phyloP scores from a whole-genome alignment of 2,888 invertebrate species.

The Cyaniris semiargus region DNA sequence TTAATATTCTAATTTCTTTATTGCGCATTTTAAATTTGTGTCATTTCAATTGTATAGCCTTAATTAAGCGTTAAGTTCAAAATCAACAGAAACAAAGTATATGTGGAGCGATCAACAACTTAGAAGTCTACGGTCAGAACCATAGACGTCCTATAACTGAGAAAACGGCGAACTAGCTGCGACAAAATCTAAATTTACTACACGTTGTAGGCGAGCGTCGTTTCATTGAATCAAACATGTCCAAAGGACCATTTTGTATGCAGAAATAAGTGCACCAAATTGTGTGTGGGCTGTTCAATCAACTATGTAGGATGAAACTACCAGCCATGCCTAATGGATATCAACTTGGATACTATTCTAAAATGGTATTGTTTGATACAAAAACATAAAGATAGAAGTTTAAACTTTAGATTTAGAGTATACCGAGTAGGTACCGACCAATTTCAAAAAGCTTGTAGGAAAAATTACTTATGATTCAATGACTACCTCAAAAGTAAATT shows the following conservation, averaged over 20 bases:
- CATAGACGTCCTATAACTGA: not conserved
- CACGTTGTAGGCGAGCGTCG: not conserved
- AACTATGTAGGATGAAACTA: not conserved
- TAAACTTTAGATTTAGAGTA: too few relatives aligned
- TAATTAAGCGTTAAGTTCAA: not conserved
- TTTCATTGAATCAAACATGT: not conserved
- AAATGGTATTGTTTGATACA: not conserved
- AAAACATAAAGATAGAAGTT: not conserved
- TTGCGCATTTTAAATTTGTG: not conserved
- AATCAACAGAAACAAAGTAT: not conserved
- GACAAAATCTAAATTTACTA: slow-evolving; percentile 1
- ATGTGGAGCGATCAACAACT: not conserved
- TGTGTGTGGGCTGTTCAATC: not conserved
- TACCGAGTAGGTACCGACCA: too few relatives aligned
- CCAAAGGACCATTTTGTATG: not conserved
- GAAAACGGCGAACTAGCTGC: not conserved
- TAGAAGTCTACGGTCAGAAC: not conserved
- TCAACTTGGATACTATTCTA: not conserved
- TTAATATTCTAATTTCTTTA: not conserved
- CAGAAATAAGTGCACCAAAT: slow-evolving; percentile 1
- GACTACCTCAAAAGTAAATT: too few relatives aligned
- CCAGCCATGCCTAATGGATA: not conserved
- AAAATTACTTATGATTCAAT: too few relatives aligned
- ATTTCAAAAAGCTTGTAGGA: too few relatives aligned
- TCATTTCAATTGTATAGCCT: not conserved